Conservation (phyloP, 2,797 vertebrate genomes). For the Hemibagrus guttatus region DNA sequence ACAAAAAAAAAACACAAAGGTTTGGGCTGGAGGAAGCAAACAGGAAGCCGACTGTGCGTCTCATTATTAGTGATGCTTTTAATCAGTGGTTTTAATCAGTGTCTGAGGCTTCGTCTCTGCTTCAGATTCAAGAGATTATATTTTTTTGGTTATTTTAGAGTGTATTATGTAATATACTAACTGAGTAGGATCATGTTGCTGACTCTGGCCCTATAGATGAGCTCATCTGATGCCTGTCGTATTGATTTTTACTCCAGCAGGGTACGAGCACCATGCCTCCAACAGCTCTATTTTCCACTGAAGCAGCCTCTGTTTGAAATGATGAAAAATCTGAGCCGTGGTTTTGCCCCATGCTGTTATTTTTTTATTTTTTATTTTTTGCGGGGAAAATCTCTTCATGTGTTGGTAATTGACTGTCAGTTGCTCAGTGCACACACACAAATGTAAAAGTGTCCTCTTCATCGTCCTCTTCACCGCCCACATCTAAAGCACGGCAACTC, state of each 20-base stretch:
- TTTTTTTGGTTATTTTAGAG: not conserved
- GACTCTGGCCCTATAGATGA: not conserved
- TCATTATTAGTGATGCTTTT: not conserved
- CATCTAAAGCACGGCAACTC: constrained; percentile 21
- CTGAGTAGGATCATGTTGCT: not conserved
- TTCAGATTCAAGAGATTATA: not conserved
- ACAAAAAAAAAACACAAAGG: no score
- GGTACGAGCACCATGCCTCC: not conserved
- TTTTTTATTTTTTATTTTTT: not conserved
- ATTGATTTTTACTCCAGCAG: not conserved
- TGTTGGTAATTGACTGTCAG: constrained; percentile 22
- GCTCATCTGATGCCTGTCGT: not conserved
- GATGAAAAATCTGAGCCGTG: not conserved
- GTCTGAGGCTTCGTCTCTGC: not conserved
- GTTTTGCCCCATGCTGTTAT: not conserved
- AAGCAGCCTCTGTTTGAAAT: not conserved
- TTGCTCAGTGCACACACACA: constrained; percentile 3
- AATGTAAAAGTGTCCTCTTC: constrained; percentile 36
- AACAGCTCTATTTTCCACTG: not conserved
- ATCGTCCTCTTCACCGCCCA: constrained; percentile 43
- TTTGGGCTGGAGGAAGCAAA: not conserved
- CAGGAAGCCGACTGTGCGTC: no score
- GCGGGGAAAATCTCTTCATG: not conserved
- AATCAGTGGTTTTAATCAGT: not conserved
- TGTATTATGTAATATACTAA: not conserved